A percentile compares a stretch with the other conserved stretches of the same genome.
Evolutionary conservation across 1,140 invertebrate species (phyloP).

Genomic region (Drosophila nebulosa): DNA sequence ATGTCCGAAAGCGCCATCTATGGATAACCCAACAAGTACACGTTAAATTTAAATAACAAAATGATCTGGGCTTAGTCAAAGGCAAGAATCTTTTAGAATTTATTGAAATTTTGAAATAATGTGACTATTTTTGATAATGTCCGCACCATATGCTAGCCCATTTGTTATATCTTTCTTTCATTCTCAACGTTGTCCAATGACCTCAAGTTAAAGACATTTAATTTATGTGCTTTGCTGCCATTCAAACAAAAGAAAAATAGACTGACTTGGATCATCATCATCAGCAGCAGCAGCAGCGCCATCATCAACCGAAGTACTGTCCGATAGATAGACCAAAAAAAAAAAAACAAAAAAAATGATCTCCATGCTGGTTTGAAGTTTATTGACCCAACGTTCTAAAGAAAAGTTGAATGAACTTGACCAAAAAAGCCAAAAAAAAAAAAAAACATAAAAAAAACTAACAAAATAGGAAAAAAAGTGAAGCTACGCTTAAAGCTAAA

Average conservation of each 20-base stretch:
- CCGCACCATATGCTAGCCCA: background rate
- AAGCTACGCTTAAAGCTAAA: constrained; percentile 51
- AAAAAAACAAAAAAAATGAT: constrained; percentile 24
- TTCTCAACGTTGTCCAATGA: constrained; percentile 41
- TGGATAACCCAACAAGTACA: background rate
- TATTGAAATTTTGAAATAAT: background rate
- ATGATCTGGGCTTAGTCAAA: background rate
- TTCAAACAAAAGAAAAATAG: constrained; percentile 48
- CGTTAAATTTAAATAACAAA: background rate
- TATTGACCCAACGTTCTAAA: constrained; percentile 63
- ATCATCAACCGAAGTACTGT: constrained; percentile 1
- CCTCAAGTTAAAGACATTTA: constrained; percentile 27
- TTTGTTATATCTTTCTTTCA: background rate
- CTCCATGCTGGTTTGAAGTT: constrained; percentile 53
- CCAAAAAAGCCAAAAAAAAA: constrained; percentile 5
- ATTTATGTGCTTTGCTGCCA: constrained; percentile 50
- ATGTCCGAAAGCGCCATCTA: background rate
- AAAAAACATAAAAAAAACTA: background rate
- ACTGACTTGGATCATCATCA: constrained; percentile 37
- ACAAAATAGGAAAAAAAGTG: constrained; percentile 54
- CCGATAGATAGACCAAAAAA: constrained; percentile 7
- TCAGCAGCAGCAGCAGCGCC: constrained; percentile 36
- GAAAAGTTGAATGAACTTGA: constrained; percentile 67
- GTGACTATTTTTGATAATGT: background rate
- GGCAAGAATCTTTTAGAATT: background rate